These are phyloP conservation scores for Drosophila mimetica DNA, from an alignment of 2,888 invertebrate genomes.

Conservation along the genomic window DNA sequence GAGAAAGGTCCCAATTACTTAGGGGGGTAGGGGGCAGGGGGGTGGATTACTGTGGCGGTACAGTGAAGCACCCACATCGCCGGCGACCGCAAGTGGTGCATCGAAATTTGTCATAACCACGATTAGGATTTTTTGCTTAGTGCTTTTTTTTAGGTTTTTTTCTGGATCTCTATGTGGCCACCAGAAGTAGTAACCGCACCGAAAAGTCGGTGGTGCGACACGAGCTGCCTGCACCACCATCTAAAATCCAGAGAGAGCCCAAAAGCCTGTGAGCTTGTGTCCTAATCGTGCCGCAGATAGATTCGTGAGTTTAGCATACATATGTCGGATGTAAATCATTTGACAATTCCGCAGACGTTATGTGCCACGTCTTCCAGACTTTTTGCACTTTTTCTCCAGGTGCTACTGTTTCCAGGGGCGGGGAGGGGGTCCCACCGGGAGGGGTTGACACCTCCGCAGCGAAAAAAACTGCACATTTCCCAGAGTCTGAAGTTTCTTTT, in stretches of 20 bases:
- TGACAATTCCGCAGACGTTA: slow-evolving; percentile 74
- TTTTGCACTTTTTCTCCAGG: slow-evolving; percentile 4
- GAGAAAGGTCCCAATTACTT: slow-evolving; percentile 84
- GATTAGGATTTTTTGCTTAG: slow-evolving; percentile 59
- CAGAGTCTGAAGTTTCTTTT: background rate
- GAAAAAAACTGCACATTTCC: slow-evolving; percentile 3
- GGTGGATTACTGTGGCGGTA: slow-evolving; percentile 5
- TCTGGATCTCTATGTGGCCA: background rate
- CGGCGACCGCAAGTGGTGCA: slow-evolving; percentile 52
- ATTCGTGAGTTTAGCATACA: slow-evolving; percentile 82
- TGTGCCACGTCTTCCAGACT: slow-evolving; percentile 10
- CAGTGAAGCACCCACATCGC: slow-evolving; percentile 25
- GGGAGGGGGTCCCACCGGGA: background rate
- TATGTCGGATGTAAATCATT: slow-evolving; percentile 83
- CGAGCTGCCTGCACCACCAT: slow-evolving; percentile 58
- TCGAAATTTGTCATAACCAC: slow-evolving; percentile 79
- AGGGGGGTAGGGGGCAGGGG: slow-evolving; percentile 41
- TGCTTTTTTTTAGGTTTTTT: slow-evolving; percentile 1
- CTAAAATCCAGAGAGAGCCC: slow-evolving; percentile 4
- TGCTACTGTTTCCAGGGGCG: slow-evolving; percentile 28
- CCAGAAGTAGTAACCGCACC: background rate
- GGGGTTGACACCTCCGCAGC: slow-evolving; percentile 31
- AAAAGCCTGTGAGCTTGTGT: slow-evolving; percentile 68
- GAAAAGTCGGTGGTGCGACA: slow-evolving; percentile 34
- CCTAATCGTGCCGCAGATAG: slow-evolving; percentile 81